Evolutionary conservation across 2,888 invertebrate species (phyloP).

Genomic region (Drosophila phalerata): DNA sequence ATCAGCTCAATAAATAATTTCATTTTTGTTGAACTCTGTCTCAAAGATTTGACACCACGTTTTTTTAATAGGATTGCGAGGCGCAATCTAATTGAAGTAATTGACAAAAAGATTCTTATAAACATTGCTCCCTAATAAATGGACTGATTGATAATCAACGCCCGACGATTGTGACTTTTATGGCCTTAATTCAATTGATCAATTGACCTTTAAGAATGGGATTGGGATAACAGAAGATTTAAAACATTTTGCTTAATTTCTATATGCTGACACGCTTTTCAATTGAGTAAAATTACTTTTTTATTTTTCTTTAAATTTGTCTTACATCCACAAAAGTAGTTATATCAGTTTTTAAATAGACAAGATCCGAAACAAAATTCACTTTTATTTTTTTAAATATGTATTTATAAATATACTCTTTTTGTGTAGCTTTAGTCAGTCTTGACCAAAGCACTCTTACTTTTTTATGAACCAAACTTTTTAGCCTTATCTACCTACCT

Average conservation of each 20-base stretch:
- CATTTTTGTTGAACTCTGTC: constrained; percentile 26
- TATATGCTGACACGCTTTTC: not conserved
- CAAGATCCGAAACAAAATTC: no score
- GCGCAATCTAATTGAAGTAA: constrained; percentile 38
- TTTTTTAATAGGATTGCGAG: constrained; percentile 19
- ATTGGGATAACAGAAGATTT: not conserved
- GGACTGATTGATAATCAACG: constrained; percentile 20
- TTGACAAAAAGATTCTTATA: constrained; percentile 13
- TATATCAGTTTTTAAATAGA: no score
- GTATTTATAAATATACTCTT: no score
- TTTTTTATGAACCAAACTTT: not conserved
- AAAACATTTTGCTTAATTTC: not conserved
- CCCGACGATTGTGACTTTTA: constrained; percentile 3
- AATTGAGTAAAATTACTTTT: not conserved
- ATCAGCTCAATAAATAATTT: constrained; percentile 27
- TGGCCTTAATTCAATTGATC: constrained; percentile 19
- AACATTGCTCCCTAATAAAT: not conserved
- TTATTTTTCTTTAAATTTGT: not conserved
- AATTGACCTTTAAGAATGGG: constrained; percentile 4
- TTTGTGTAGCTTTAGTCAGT: not conserved
- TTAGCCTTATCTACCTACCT: not conserved
- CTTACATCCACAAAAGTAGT: no score
- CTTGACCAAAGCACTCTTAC: not conserved
- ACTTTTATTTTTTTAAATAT: no score
- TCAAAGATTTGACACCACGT: constrained; percentile 22